Evolutionary conservation across 1,140 invertebrate species (phyloP).

Genomic region (Brachionus paranguensis): DNA sequence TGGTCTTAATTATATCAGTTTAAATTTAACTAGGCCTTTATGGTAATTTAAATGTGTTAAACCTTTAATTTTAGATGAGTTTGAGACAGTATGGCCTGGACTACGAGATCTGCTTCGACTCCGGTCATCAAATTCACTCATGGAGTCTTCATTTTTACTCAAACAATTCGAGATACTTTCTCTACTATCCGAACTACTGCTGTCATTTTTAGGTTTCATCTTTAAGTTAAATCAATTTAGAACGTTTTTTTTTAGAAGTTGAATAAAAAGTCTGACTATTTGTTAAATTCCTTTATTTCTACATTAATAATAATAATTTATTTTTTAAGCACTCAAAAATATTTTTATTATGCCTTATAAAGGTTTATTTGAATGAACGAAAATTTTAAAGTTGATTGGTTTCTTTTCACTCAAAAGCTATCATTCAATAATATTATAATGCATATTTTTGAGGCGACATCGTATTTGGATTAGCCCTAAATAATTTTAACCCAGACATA

Average conservation of each 20-base stretch:
- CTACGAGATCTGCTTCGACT: not conserved
- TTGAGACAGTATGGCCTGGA: not conserved
- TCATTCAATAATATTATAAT: not conserved
- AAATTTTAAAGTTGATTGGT: not conserved
- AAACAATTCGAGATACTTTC: not conserved
- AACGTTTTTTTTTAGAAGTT: not conserved
- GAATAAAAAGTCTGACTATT: not conserved
- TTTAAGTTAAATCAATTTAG: not conserved
- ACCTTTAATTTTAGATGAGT: slow-evolving; percentile 67
- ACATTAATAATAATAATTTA: not conserved
- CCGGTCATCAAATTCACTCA: not conserved
- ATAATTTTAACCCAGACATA: not conserved
- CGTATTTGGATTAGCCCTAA: not conserved
- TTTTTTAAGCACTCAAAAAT: not conserved
- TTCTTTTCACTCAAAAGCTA: not conserved
- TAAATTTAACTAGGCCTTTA: not conserved
- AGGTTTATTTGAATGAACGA: not conserved
- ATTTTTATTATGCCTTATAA: not conserved
- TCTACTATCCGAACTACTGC: slow-evolving; percentile 23
- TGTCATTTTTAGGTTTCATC: slow-evolving; percentile 10
- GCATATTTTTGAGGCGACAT: not conserved
- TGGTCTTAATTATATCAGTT: slow-evolving; percentile 59
- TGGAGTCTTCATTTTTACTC: not conserved
- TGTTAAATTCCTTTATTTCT: not conserved
- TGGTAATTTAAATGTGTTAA: not conserved